Evolutionary conservation across 2,888 invertebrate genomes (phyloP).

Genomic region (Agriopis aurantiaria): DNA sequence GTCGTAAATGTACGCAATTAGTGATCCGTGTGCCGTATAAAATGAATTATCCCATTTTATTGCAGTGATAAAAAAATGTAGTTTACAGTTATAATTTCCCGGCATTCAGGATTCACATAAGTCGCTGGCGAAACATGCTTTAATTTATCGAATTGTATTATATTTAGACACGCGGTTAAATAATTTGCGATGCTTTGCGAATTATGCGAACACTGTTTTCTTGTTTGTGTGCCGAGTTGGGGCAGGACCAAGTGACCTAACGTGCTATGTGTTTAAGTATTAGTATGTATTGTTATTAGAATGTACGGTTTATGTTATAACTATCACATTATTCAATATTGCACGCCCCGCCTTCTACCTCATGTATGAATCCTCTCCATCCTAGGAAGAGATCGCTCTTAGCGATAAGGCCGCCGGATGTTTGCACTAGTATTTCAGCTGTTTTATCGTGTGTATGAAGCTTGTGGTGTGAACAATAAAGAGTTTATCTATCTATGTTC

Average conservation of each 20-base stretch:
- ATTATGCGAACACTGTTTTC: conserved; percentile 68
- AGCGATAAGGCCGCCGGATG: too few relatives aligned
- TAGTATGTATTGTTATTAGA: too few relatives aligned
- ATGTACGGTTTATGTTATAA: too few relatives aligned
- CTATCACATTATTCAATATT: too few relatives aligned
- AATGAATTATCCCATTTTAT: conserved; percentile 65
- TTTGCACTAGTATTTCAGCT: too few relatives aligned
- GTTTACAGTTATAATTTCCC: conserved; percentile 64
- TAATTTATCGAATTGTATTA: conserved; percentile 42
- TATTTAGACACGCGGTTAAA: conserved; percentile 1
- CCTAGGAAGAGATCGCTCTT: too few relatives aligned
- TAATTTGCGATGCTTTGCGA: conserved; percentile 64
- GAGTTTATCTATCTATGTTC: too few relatives aligned
- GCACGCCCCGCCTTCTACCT: too few relatives aligned
- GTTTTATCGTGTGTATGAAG: too few relatives aligned
- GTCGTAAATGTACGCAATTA: conserved; percentile 67
- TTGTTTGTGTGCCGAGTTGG: background rate
- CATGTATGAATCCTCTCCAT: too few relatives aligned
- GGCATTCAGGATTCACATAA: conserved; percentile 84
- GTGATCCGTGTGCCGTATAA: conserved; percentile 61
- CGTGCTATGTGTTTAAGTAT: too few relatives aligned
- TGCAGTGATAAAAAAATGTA: conserved; percentile 63
- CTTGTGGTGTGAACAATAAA: too few relatives aligned
- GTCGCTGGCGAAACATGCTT: conserved; percentile 68
- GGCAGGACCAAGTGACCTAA: background rate